A percentile compares a stretch with the other conserved stretches of the same genome.
Conservation (phyloP, 2,888 invertebrate species). For the Lapara coniferarum region DNA sequence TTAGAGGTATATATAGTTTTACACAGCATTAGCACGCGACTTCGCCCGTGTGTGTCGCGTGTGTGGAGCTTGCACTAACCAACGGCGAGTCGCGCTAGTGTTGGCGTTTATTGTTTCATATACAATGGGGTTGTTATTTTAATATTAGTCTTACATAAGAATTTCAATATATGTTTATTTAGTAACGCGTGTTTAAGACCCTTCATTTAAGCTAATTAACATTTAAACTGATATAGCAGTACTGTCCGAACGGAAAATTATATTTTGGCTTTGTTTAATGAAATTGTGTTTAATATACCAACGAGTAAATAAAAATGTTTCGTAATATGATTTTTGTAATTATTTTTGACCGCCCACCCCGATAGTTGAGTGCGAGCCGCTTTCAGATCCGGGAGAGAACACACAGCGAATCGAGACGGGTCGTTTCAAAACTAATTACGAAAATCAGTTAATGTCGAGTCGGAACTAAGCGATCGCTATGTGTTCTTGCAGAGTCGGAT, state of each 20-base stretch:
- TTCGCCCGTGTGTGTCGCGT: background rate
- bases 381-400: conserved; percentile 74
- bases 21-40: conserved; percentile 24
- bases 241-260: conserved; percentile 66
- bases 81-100: conserved; percentile 37
- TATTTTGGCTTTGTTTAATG: conserved; percentile 79
- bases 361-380: conserved; percentile 48
- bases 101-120: conserved; percentile 63
- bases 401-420: conserved; percentile 70
- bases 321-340: conserved; percentile 83
- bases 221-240: conserved; percentile 70
- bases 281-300: conserved; percentile 82
- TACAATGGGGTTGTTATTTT: conserved; percentile 76
- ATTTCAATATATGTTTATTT: conserved; percentile 72
- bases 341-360: conserved; percentile 78
- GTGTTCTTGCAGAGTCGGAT: conserved; percentile 92
- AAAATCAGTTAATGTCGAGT: conserved; percentile 62
- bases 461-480: conserved; percentile 41
- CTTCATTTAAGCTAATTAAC: conserved; percentile 74
- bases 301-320: conserved; percentile 82
- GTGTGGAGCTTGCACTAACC: conserved; percentile 27
- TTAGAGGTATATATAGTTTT: conserved; percentile 28
- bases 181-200: conserved; percentile 71
- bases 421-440: conserved; percentile 80
- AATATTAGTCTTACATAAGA: conserved; percentile 77